Percentiles rank a stretch among this genome's conserved stretches.
Conservation (phyloP, 2,888 invertebrate genomes). For the Crepidodera aurea region DNA sequence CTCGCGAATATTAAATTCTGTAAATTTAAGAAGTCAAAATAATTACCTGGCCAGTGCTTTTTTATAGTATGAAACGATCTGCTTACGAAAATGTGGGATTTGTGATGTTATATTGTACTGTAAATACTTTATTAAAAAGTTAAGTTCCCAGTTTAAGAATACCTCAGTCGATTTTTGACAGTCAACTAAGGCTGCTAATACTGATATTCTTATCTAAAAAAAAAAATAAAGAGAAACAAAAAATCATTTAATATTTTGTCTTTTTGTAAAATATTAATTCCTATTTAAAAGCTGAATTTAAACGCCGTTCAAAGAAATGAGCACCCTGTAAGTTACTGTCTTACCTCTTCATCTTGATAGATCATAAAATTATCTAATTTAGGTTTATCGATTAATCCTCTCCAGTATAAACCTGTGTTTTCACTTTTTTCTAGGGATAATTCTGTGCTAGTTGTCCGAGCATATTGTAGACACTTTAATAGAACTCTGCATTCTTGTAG, state of each 20-base stretch:
- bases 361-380: conserved; percentile 67
- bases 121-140: conserved; percentile 70
- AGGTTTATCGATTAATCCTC: conserved; percentile 64
- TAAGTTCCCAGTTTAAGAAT: conserved; percentile 69
- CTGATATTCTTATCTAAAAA: conserved; percentile 71
- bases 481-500: conserved; percentile 56
- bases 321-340: conserved; percentile 24
- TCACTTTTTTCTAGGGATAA: conserved; percentile 43
- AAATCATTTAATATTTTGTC: not conserved
- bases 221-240: too few species aligned
- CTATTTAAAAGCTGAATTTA: too few species aligned
- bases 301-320: too few species aligned
- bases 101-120: conserved; percentile 75
- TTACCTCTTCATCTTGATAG: conserved; percentile 69
- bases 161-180: conserved; percentile 76
- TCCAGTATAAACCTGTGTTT: conserved; percentile 60
- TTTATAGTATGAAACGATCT: conserved; percentile 72
- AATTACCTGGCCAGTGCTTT: conserved; percentile 67
- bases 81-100: conserved; percentile 73
- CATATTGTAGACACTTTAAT: conserved; percentile 63
- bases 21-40: too few species aligned
- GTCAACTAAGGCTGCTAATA: conserved; percentile 75
- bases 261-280: not conserved
- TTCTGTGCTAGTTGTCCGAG: conserved; percentile 63
- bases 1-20: too few species aligned